These are phyloP conservation scores for Caligus rogercresseyi DNA, from an alignment of 1,140 invertebrate species.

Conservation along the genomic window DNA sequence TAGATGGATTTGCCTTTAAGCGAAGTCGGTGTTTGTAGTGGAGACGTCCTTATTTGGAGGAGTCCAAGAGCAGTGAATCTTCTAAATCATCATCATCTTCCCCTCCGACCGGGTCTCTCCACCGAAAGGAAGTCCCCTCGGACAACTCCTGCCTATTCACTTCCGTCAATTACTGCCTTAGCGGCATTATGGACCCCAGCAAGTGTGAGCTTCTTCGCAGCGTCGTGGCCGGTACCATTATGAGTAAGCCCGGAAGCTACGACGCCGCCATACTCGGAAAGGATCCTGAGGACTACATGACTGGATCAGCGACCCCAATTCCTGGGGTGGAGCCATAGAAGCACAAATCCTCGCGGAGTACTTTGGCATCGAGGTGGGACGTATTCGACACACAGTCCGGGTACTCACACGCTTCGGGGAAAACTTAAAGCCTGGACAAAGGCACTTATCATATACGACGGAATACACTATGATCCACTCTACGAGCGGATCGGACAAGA, in stretches of 20 bases:
- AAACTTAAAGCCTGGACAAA: constrained; percentile 58
- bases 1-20: not conserved
- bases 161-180: constrained; percentile 48
- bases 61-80: constrained; percentile 36
- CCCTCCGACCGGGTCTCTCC: too few relatives aligned
- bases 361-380: constrained; percentile 77
- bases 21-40: not conserved
- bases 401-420: constrained; percentile 85
- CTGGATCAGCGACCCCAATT: constrained; percentile 47
- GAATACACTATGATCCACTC: constrained; percentile 85
- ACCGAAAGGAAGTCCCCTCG: constrained; percentile 73
- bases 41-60: not conserved
- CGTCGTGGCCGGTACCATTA: constrained; percentile 64
- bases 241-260: constrained; percentile 52
- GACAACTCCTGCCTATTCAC: constrained; percentile 91
- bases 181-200: constrained; percentile 39
- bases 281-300: constrained; percentile 64
- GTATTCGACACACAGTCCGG: constrained; percentile 71
- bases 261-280: constrained; percentile 68
- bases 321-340: constrained; percentile 92
- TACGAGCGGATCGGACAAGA: constrained; percentile 36
- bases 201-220: constrained; percentile 64
- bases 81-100: too few relatives aligned
- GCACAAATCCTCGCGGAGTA: constrained; percentile 66
- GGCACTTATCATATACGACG: constrained; percentile 85